These are phyloP conservation scores for Calosoma granatense DNA, from an alignment of 1,140 invertebrate species.

Conservation along the genomic window DNA sequence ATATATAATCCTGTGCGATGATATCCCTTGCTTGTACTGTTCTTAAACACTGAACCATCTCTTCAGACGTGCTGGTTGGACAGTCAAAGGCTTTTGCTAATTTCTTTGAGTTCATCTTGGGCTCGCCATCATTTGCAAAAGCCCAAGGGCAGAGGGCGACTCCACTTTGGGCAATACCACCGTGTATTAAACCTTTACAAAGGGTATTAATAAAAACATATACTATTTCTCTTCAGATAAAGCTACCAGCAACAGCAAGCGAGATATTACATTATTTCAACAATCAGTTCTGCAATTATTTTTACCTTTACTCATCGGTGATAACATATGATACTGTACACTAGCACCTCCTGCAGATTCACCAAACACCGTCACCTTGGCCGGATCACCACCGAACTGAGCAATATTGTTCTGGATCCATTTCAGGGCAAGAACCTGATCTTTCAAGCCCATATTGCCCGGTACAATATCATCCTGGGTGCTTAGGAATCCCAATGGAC, in stretches of 20 bases:
- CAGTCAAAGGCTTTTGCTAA: conserved; percentile 51
- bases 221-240: no score
- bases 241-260: no score
- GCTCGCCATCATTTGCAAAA: conserved; percentile 49
- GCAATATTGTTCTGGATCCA: conserved; percentile 66
- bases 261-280: no score
- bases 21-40: conserved; percentile 46
- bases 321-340: conserved; percentile 58
- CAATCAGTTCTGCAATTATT: no score
- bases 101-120: conserved; percentile 47
- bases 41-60: conserved; percentile 48
- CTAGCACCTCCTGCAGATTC: conserved; percentile 60
- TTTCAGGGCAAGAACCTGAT: conserved; percentile 58
- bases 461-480: conserved; percentile 45
- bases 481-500: conserved; percentile 56
- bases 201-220: no score
- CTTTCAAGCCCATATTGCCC: conserved; percentile 65
- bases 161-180: conserved; percentile 67
- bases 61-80: conserved; percentile 35
- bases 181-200: conserved; percentile 55
- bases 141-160: conserved; percentile 70
- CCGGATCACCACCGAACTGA: conserved; percentile 55
- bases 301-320: conserved; percentile 50
- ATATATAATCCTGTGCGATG: conserved; percentile 46
- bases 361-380: conserved; percentile 58